Conservation (phyloP, 2,797 vertebrate genomes). For the Fistularia tabacaria region DNA sequence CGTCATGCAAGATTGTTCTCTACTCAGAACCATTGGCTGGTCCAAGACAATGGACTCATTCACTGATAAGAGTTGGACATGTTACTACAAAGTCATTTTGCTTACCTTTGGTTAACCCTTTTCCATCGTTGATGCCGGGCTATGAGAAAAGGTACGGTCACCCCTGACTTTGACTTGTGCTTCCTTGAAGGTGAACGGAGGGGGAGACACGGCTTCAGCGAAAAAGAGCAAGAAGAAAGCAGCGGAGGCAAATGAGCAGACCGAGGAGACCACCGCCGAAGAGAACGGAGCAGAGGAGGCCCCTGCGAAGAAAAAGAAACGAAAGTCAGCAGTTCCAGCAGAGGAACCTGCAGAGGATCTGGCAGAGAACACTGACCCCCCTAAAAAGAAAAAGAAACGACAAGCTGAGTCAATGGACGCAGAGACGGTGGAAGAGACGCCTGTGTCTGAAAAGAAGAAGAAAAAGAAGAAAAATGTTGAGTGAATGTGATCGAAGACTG, state of each 20-base stretch:
- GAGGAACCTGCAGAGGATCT: neutral
- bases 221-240: constrained; percentile 74
- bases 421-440: constrained; percentile 38
- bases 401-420: constrained; percentile 37
- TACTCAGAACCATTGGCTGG: constrained; percentile 79
- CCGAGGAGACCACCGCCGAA: constrained; percentile 20
- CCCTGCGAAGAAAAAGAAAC: constrained; percentile 62
- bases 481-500: constrained; percentile 17
- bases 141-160: too few relatives aligned
- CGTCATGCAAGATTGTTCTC: constrained; percentile 68
- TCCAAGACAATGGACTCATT: constrained; percentile 62
- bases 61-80: constrained; percentile 82
- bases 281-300: constrained; percentile 64
- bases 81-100: too few relatives aligned
- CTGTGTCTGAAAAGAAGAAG: constrained; percentile 62
- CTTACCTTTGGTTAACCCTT: neutral
- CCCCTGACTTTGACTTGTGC: neutral
- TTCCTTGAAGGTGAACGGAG: constrained; percentile 31
- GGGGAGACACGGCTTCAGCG: constrained; percentile 13
- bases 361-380: neutral
- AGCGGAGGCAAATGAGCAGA: constrained; percentile 25
- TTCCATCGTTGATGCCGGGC: neutral
- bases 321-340: constrained; percentile 6
- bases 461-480: constrained; percentile 62
- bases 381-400: too few relatives aligned